A percentile compares a stretch with the other conserved stretches of the same genome.
These are phyloP conservation scores for Diarsia mendica DNA, from an alignment of 2,888 invertebrate genomes.

Conservation along the genomic window DNA sequence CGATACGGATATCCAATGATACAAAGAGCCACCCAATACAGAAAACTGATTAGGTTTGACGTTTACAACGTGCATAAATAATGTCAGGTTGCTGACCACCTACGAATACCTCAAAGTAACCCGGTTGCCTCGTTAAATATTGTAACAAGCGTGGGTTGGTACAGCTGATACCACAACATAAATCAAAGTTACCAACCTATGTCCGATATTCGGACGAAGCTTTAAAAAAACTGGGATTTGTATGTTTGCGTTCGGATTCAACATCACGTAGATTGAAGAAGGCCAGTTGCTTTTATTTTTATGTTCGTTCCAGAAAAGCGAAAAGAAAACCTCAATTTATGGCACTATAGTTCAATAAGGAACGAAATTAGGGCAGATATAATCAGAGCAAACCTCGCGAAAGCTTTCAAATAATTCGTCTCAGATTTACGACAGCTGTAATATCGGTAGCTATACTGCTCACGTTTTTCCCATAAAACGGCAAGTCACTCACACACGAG, in stretches of 20 bases:
- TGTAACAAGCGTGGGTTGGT: constrained; percentile 40
- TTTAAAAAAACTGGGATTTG: constrained; percentile 9
- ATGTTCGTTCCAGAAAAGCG: background rate
- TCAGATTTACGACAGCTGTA: constrained; percentile 47
- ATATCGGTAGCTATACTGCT: constrained; percentile 53
- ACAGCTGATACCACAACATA: constrained; percentile 45
- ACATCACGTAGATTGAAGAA: constrained; percentile 18
- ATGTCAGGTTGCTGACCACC: constrained; percentile 37
- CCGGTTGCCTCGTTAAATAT: constrained; percentile 45
- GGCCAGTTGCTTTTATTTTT: constrained; percentile 6
- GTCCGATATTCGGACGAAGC: constrained; percentile 16
- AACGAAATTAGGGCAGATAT: constrained; percentile 39
- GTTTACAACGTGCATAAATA: constrained; percentile 39
- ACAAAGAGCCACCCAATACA: constrained; percentile 10
- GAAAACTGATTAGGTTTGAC: constrained; percentile 27
- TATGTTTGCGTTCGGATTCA: background rate
- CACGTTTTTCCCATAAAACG: constrained; percentile 63
- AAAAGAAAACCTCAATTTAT: constrained; percentile 4
- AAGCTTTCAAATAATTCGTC: constrained; percentile 49
- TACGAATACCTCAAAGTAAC: constrained; percentile 33
- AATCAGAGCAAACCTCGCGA: constrained; percentile 23
- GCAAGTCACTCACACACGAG: constrained; percentile 60
- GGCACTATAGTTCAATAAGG: constrained; percentile 14
- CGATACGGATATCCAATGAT: constrained; percentile 7
- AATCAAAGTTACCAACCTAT: constrained; percentile 35